Evolutionary conservation across 2,888 invertebrate genomes (phyloP), one percentile per base, ranked within the genome.

Genomic region (Aporophyla lueneburgensis): DNA sequence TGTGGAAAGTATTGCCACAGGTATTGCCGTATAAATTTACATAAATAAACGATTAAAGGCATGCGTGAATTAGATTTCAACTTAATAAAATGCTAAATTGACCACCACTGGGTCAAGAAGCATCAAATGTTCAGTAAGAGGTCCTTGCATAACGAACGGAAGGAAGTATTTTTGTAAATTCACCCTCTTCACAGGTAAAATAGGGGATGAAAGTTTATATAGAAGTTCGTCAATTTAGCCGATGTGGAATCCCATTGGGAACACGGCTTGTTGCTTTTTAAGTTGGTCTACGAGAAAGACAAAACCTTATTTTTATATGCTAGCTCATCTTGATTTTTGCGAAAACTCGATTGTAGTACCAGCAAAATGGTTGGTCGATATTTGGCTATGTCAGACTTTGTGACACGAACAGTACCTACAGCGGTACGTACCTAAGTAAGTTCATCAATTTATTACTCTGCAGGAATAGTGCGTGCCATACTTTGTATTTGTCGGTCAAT

Each of bases 401-500:
- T 54, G 63, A 27, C 70, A 71, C 66, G 81, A 67, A 80, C 27
- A 27, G 9, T 53, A 58, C 16, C 14, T 59, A 33, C 16, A 19
- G 10, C 19, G n/a, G 53, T n/a, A 33, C 10, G 0, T 10, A 62
- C 46, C 49, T 58, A 24, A 43, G 21, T 27, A 74, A 16, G 9
- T 49, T 70, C 46, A 53, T 74, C n/a, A 56, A 71, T 78, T 66
- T 68, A 68, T 68, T 46, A 46, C 24, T 58, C 56, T 71, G 49
- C 27, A 71, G 27, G 33, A 49, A 43, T 63, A 59, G 16, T 62
- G 59, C 43, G n/a, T 65, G 27, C 43, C n/a, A 21, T 73, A 74
- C 61, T 71, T 71, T 43, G 56, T 69, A 70, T 67, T n/a, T 21
- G 65, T 49, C 79, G 67, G 72, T 78, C 65, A 66, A 74, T 62